phyloP scores from a whole-genome alignment of 2,113 vertebrate species.

The Notechis scutatus region DNA sequence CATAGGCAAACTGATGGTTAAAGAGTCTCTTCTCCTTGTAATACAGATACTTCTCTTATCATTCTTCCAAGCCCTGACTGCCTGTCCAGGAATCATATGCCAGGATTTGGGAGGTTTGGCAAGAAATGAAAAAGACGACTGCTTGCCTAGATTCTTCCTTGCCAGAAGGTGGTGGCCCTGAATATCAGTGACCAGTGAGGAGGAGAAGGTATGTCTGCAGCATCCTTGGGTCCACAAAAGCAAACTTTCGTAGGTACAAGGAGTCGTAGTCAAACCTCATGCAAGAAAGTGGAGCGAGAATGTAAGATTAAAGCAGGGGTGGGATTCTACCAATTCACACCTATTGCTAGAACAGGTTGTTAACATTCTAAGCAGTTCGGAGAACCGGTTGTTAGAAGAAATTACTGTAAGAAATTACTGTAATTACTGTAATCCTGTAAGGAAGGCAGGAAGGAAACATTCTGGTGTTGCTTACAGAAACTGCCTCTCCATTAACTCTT shows the following conservation, averaged over 20 bases:
- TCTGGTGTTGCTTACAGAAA: too few relatives aligned
- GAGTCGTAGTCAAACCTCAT: neutral
- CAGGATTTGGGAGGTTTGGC: neutral
- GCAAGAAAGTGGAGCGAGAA: neutral
- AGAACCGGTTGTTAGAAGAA: too few relatives aligned
- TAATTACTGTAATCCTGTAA: too few relatives aligned
- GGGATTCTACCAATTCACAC: too few relatives aligned
- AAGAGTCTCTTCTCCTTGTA: neutral
- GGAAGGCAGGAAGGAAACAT: too few relatives aligned
- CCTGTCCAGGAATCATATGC: neutral
- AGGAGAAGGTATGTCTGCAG: neutral
- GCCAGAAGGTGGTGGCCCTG: neutral
- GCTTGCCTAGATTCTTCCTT: neutral
- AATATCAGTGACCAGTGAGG: neutral
- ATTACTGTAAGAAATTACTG: too few relatives aligned
- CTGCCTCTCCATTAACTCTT: too few relatives aligned
- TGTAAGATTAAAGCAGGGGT: neutral
- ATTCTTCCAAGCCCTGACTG: neutral
- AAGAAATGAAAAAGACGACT: neutral
- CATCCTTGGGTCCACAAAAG: neutral
- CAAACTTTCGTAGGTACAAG: neutral
- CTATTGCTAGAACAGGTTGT: too few relatives aligned
- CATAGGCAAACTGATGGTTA: neutral
- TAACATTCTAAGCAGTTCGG: too few relatives aligned
- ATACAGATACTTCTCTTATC: neutral